Base-by-base conservation (phyloP, 2,113 vertebrate species). In the Theristicus caerulescens region DNA sequence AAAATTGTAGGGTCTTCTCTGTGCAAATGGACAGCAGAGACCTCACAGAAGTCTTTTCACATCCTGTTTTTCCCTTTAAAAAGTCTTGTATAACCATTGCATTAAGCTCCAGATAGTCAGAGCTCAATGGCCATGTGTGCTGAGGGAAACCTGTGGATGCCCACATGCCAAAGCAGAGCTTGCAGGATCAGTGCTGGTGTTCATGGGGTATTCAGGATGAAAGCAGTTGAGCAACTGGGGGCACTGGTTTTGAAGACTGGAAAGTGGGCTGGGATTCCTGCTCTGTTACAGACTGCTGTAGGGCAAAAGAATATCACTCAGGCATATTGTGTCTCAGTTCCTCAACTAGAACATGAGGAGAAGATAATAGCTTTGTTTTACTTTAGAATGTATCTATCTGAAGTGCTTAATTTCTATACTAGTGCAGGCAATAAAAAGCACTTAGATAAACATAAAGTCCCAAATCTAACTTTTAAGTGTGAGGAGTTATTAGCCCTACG, bases 91-190 rank as follows among this genome's bases (percentile, higher is more conserved):
- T 20, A 76, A 36, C 3, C 49, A 24, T 18, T 51, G 9, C 3
- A 1, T 64, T 58, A 11, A 31, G 26, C 19, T 59, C 9, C 57
- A 61, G n/a, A 42, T 1, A 38, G 20, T 17, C 24, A 16, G 24
- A 49, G 16, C 12, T 44, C 51, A 47, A 22, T 3, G 17, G 29
- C 16, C 27, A 16, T 1, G 0, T 52, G 38, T 25, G 7, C 32
- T 1, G 6, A 66, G 40, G 26, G 20, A 52, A 20, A 49, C 9
- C 14, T 15, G 22, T 3, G 13, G 26, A 27, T 69, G 29, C 7
- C 24, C 7, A 6, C 3, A 24, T 38, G 22, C 11, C 54, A 13
- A 34, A 42, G 17, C 1, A 46, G 24, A 57, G 13, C 32, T n/a
- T 19, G 20, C 17, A 22, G 17, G 27, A 38, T 40, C 47, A 14